Percentiles rank a stretch among this genome's conserved stretches.
These are phyloP conservation scores for Tinea trinotella DNA, from an alignment of 2,888 invertebrate genomes.

Conservation along the genomic window DNA sequence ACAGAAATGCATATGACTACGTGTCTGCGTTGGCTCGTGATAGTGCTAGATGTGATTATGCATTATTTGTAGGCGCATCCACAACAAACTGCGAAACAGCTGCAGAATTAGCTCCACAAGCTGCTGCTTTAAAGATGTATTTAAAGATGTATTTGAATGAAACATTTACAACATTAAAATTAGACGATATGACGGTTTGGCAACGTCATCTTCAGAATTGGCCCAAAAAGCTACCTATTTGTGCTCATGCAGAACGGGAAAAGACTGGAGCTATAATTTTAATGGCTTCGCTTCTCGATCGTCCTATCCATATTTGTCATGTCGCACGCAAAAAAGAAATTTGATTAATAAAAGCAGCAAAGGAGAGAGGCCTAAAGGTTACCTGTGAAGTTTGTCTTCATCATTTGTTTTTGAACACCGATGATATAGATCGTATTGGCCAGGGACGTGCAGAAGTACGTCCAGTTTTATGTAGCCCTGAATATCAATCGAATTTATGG, in stretches of 20 bases:
- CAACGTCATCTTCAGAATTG: slow-evolving; percentile 93
- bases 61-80: slow-evolving; percentile 93
- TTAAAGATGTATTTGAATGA: slow-evolving; percentile 99
- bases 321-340: slow-evolving; percentile 98
- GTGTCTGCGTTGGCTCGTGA: slow-evolving; percentile 87
- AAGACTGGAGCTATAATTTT: slow-evolving; percentile 96
- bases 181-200: slow-evolving; percentile 93
- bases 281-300: slow-evolving; percentile 87
- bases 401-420: slow-evolving; percentile 92
- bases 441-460: slow-evolving; percentile 84
- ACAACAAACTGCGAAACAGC: slow-evolving; percentile 82
- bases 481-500: slow-evolving; percentile 98
- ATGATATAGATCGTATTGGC: slow-evolving; percentile 81
- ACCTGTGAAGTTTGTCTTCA: slow-evolving; percentile 99
- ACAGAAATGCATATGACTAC: slow-evolving; percentile 82
- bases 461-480: slow-evolving; percentile 85
- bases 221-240: slow-evolving; percentile 93
- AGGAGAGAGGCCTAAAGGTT: slow-evolving; percentile 90
- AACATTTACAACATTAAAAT: slow-evolving; percentile 91
- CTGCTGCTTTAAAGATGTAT: slow-evolving; percentile 94
- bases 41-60: slow-evolving; percentile 96
- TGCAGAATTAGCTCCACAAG: slow-evolving; percentile 82
- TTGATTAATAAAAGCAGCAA: slow-evolving; percentile 88
- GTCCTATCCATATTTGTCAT: slow-evolving; percentile 96
- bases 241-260: slow-evolving; percentile 96